These are phyloP conservation scores for Drosophila acutilabella DNA, from an alignment of 2,888 invertebrate species.

Conservation along the genomic window DNA sequence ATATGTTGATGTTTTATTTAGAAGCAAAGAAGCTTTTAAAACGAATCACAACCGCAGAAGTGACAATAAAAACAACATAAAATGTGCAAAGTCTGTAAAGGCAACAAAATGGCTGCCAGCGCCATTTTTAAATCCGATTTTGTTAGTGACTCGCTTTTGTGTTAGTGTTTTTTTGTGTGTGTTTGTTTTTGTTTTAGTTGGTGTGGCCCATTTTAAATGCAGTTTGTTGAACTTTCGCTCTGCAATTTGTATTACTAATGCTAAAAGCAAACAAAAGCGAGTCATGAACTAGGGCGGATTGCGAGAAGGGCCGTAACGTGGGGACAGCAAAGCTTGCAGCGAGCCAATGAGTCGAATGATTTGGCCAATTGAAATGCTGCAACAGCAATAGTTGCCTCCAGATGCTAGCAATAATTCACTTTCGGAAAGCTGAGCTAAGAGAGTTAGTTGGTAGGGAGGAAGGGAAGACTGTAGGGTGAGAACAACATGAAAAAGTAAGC, in stretches of 20 bases:
- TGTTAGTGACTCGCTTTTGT: slow-evolving; percentile 17
- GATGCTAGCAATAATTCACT: slow-evolving; percentile 68
- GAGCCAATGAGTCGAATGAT: slow-evolving; percentile 75
- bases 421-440: slow-evolving; percentile 36
- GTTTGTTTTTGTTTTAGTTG: slow-evolving; percentile 28
- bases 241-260: slow-evolving; percentile 71
- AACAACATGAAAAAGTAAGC: slow-evolving; percentile 15
- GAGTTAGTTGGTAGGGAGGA: not conserved
- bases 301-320: not conserved
- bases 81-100: slow-evolving; percentile 26
- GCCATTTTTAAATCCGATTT: slow-evolving; percentile 42
- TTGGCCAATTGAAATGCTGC: slow-evolving; percentile 68
- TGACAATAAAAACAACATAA: slow-evolving; percentile 30
- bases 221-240: slow-evolving; percentile 72
- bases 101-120: slow-evolving; percentile 42
- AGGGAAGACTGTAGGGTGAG: not conserved
- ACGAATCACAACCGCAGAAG: slow-evolving; percentile 19
- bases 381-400: slow-evolving; percentile 45
- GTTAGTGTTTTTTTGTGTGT: slow-evolving; percentile 12
- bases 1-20: slow-evolving; percentile 7
- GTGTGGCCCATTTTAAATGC: slow-evolving; percentile 57
- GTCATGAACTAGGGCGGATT: slow-evolving; percentile 18
- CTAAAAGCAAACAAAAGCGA: slow-evolving; percentile 63
- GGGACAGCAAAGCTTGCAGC: slow-evolving; percentile 22
- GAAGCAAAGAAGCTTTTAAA: slow-evolving; percentile 15